A percentile compares a stretch with the other conserved stretches of the same genome.
Conservation (phyloP, 2,888 invertebrate species). For the Synergus gifuensis region DNA sequence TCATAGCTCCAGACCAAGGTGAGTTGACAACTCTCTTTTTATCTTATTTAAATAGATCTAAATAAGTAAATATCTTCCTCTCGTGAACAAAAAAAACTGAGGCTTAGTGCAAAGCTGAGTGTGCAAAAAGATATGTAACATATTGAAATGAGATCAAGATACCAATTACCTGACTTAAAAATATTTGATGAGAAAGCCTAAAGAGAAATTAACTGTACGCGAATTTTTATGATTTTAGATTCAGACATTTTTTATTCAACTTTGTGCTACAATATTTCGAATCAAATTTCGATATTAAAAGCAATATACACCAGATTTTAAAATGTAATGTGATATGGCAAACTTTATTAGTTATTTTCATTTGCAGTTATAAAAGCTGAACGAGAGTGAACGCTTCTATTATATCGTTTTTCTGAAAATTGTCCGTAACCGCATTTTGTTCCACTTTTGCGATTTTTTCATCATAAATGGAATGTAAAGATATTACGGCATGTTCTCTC, state of each 20-base stretch:
- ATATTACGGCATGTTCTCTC: background rate
- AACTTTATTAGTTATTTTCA: no score
- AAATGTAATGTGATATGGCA: no score
- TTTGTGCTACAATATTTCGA: no score
- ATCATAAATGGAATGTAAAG: background rate
- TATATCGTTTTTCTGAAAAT: background rate
- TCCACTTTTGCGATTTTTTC: background rate
- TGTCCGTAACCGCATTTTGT: background rate
- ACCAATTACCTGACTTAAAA: no score
- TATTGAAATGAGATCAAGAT: background rate
- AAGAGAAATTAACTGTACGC: no score
- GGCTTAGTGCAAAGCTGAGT: background rate
- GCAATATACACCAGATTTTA: no score
- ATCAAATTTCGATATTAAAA: no score
- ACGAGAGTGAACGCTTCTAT: no score
- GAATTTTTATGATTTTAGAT: background rate
- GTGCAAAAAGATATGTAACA: background rate
- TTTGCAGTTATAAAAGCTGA: no score
- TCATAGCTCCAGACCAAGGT: conserved; percentile 32
- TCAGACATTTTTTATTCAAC: background rate
- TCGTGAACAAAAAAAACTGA: background rate
- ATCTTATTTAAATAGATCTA: conserved; percentile 18
- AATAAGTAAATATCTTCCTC: conserved; percentile 10
- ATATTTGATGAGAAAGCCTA: no score
- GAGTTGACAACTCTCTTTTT: conserved; percentile 11